Evolutionary conservation across 2,113 vertebrate genomes (phyloP).

Genomic region (Empidonax alnorum): DNA sequence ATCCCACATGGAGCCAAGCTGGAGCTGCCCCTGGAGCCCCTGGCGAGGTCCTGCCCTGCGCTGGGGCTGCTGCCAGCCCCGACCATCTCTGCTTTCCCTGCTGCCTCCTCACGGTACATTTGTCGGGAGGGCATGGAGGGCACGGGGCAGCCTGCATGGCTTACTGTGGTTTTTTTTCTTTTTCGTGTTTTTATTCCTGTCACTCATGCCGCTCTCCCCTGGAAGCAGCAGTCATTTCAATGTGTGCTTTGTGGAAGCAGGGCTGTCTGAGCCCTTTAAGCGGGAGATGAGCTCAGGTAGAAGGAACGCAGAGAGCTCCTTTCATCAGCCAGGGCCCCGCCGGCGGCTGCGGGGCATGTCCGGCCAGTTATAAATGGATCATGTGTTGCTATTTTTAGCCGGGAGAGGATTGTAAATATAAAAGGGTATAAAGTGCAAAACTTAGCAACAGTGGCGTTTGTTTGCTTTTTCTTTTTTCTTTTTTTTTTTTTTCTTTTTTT

Average conservation of each 20-base stretch:
- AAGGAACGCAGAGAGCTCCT: conserved; percentile 55
- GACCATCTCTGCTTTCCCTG: background rate
- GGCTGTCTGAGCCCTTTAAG: conserved; percentile 36
- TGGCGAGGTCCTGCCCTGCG: background rate
- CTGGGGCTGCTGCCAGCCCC: background rate
- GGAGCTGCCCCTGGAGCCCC: background rate
- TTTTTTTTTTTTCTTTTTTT: too few species aligned
- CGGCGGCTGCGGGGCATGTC: conserved; percentile 43
- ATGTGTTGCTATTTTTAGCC: conserved; percentile 69
- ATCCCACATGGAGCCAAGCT: background rate
- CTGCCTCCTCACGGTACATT: background rate
- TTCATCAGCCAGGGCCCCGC: conserved; percentile 60
- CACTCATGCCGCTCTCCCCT: background rate
- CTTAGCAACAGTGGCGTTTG: conserved; percentile 63
- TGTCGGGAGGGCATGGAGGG: background rate
- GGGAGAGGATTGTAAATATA: conserved; percentile 66
- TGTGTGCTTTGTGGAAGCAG: conserved; percentile 49
- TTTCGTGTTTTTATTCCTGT: background rate
- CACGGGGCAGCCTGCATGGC: background rate
- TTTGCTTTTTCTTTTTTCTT: conserved; percentile 1
- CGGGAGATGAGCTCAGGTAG: conserved; percentile 55
- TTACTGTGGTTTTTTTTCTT: accelerated
- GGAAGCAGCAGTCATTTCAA: conserved; percentile 28
- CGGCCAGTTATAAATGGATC: conserved; percentile 68
- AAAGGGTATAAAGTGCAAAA: conserved; percentile 70